Conservation (phyloP, 2,888 invertebrate genomes). For the Drosophila recens region DNA sequence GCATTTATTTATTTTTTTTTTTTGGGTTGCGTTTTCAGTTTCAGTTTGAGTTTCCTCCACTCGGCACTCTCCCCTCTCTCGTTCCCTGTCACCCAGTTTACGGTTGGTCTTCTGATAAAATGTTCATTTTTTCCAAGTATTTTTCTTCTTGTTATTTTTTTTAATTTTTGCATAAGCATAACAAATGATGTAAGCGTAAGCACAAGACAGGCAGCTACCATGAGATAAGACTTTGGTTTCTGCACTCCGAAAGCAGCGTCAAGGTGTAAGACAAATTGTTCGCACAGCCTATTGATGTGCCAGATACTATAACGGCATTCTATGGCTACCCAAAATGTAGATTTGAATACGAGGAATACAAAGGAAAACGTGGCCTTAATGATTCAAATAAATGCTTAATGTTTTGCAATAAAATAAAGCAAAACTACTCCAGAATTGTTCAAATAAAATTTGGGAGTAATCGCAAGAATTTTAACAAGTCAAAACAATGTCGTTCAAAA, state of each 20-base stretch:
- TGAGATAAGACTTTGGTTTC: conserved; percentile 41
- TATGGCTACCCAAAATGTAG: not conserved
- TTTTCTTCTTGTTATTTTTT: conserved; percentile 7
- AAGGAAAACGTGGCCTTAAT: not conserved
- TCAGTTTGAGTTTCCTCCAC: conserved; percentile 4
- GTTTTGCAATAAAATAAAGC: not conserved
- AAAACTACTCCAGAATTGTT: too few relatives aligned
- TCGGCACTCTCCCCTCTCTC: not conserved
- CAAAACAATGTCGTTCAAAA: not conserved
- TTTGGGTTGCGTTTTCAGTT: conserved; percentile 21
- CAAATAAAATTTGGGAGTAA: too few relatives aligned
- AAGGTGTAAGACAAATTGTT: conserved; percentile 49
- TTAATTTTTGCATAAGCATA: conserved; percentile 53
- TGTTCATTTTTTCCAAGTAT: conserved; percentile 20
- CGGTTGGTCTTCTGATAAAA: conserved; percentile 61
- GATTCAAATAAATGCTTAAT: not conserved
- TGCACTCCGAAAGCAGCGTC: conserved; percentile 4
- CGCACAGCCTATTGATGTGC: conserved; percentile 33
- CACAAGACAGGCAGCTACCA: conserved; percentile 23
- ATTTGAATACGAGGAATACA: not conserved
- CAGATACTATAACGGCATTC: conserved; percentile 11
- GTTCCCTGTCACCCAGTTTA: conserved; percentile 4
- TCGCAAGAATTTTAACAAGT: not conserved
- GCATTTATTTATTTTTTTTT: conserved; percentile 13
- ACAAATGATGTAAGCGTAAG: conserved; percentile 58